A percentile compares a stretch with the other conserved stretches of the same genome.
Conservation (phyloP, 2,113 vertebrate species). For the Asarcornis scutulata region DNA sequence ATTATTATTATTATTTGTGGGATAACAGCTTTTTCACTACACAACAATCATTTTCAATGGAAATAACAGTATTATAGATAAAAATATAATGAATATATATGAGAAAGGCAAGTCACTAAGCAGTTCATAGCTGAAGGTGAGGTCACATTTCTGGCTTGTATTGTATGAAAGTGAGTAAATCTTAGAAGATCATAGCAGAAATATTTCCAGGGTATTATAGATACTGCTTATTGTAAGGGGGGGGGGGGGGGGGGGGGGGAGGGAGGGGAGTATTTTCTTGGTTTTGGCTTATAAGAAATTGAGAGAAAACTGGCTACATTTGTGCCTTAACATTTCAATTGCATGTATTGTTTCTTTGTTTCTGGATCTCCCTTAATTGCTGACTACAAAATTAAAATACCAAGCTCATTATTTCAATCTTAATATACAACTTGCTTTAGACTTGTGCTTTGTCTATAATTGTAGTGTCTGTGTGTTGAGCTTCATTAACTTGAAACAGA, state of each 20-base stretch:
- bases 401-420: conserved; percentile 54
- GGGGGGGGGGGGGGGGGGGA: too few species aligned
- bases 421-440: conserved; percentile 46
- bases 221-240: neutral
- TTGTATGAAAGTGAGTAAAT: conserved; percentile 39
- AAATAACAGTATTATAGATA: conserved; percentile 14
- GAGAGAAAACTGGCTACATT: neutral
- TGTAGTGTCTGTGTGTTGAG: conserved; percentile 65
- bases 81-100: conserved; percentile 67
- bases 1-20: neutral
- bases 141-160: conserved; percentile 41
- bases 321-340: neutral
- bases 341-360: conserved; percentile 27
- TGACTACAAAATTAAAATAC: conserved; percentile 50
- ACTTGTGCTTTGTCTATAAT: conserved; percentile 71
- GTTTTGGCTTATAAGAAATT: neutral
- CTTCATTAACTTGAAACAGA: conserved; percentile 75
- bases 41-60: neutral
- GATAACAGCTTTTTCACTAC: conserved; percentile 18
- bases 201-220: neutral
- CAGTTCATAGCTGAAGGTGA: conserved; percentile 18
- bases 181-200: neutral
- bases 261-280: neutral
- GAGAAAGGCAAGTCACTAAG: conserved; percentile 54
- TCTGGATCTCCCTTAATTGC: conserved; percentile 25